Conservation (phyloP, 2,888 invertebrate species). For the Pheosia gnoma region DNA sequence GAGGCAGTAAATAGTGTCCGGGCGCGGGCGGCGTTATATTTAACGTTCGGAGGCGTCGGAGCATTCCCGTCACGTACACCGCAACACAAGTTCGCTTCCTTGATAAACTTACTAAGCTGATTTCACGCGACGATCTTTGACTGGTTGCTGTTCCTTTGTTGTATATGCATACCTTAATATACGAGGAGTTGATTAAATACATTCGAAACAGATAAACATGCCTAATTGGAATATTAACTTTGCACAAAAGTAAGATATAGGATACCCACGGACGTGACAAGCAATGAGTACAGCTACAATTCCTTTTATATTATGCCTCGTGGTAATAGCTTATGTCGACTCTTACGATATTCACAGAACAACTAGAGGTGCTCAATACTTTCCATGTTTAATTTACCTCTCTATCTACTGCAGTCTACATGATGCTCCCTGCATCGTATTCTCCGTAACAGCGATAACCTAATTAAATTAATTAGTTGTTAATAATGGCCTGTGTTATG, state of each 20-base stretch:
- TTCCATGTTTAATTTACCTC: too few species aligned
- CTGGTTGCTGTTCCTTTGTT: background rate
- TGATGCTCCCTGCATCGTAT: background rate
- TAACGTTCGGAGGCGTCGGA: slow-evolving; percentile 37
- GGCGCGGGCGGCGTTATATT: slow-evolving; percentile 34
- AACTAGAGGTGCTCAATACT: too few species aligned
- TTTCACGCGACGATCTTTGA: slow-evolving; percentile 7
- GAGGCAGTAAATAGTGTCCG: slow-evolving; percentile 19
- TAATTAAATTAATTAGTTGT: background rate
- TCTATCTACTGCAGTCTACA: too few species aligned
- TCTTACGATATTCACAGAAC: too few species aligned
- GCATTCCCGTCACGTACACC: slow-evolving; percentile 50
- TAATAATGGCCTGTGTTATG: slow-evolving; percentile 6
- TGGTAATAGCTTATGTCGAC: too few species aligned
- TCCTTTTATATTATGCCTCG: too few species aligned
- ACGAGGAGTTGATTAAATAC: too few species aligned
- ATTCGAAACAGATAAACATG: too few species aligned
- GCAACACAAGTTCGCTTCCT: slow-evolving; percentile 38
- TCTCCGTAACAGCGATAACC: background rate
- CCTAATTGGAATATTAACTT: too few species aligned
- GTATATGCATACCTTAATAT: background rate
- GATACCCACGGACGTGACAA: too few species aligned
- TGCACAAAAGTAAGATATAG: too few species aligned
- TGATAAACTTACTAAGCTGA: slow-evolving; percentile 20
- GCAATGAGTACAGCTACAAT: too few species aligned